phyloP scores from a whole-genome alignment of 2,888 invertebrate genomes.

The Antitype chi region DNA sequence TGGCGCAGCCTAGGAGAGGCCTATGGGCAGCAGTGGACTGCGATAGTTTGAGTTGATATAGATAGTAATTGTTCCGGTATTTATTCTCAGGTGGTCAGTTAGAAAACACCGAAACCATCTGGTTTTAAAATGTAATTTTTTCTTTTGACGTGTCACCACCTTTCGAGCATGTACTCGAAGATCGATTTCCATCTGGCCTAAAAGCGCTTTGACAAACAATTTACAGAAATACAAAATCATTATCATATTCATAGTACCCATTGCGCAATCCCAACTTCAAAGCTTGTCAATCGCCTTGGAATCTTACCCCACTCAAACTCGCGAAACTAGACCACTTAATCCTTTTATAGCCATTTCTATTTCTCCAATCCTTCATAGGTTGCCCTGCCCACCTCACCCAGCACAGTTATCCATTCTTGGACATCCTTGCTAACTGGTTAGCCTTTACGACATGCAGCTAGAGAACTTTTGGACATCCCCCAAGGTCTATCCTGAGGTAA shows the following conservation, averaged over 20 bases:
- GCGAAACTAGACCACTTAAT: neutral
- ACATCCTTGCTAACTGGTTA: slow-evolving; percentile 23
- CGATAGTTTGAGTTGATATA: too few species aligned
- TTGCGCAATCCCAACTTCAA: neutral
- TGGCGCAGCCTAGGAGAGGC: too few species aligned
- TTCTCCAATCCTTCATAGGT: neutral
- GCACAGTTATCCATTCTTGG: slow-evolving; percentile 8
- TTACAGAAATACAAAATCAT: too few species aligned
- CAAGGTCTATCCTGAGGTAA: slow-evolving; percentile 25
- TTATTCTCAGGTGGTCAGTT: too few species aligned
- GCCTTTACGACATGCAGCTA: slow-evolving; percentile 17
- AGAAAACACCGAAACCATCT: too few species aligned
- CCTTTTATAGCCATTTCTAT: slow-evolving; percentile 18
- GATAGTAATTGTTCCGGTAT: too few species aligned
- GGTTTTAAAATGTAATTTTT: too few species aligned
- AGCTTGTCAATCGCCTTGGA: neutral
- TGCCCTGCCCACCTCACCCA: neutral
- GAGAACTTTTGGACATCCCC: slow-evolving; percentile 30
- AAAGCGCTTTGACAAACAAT: too few species aligned
- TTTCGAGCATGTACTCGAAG: too few species aligned
- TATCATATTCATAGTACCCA: neutral
- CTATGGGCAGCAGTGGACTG: too few species aligned
- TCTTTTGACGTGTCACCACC: too few species aligned
- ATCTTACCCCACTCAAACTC: neutral
- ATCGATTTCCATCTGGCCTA: too few species aligned